Percentiles rank a stretch among this genome's conserved stretches.
phyloP scores from a whole-genome alignment of 2,113 vertebrate genomes.

The Ahaetulla prasina region DNA sequence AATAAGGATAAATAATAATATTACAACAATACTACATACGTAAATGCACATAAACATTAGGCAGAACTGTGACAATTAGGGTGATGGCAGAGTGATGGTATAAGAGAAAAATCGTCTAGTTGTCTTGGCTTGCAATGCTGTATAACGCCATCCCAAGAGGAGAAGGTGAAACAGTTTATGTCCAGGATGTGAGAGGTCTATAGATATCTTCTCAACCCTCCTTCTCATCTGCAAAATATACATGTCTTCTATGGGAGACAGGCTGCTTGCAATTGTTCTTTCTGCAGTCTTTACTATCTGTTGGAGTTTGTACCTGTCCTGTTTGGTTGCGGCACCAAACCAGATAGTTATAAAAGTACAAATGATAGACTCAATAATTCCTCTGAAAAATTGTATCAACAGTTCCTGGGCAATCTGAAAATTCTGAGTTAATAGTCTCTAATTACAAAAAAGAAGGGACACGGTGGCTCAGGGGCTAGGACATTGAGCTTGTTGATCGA shows the following conservation, averaged over 20 bases:
- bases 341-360: not conserved
- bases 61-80: not conserved
- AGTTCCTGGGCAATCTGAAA: not conserved
- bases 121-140: not conserved
- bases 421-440: not conserved
- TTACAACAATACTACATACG: not conserved
- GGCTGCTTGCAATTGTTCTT: not conserved
- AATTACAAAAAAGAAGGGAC: not conserved
- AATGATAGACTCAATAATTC: not conserved
- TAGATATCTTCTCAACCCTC: not conserved
- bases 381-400: not conserved
- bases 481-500: no score
- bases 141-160: not conserved
- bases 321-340: not conserved
- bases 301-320: not conserved
- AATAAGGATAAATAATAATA: not conserved
- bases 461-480: no score
- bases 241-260: not conserved
- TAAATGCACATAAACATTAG: not conserved
- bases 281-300: not conserved
- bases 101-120: not conserved
- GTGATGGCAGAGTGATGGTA: not conserved
- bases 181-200: not conserved
- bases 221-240: not conserved
- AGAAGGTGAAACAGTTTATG: not conserved